These are phyloP conservation scores for Helicoverpa zea DNA, from an alignment of 1,140 invertebrate genomes.

Conservation along the genomic window DNA sequence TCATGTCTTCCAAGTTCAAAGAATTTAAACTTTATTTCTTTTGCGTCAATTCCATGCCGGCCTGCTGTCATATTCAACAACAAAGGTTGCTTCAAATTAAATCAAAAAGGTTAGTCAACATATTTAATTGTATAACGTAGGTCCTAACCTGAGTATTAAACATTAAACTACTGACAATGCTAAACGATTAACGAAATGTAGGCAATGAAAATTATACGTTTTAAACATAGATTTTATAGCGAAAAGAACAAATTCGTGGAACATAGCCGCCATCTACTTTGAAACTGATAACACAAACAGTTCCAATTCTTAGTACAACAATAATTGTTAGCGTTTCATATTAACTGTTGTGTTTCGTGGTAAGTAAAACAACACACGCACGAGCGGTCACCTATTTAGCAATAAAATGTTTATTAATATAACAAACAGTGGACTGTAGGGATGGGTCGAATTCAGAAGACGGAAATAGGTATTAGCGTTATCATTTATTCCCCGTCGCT, in stretches of 20 bases:
- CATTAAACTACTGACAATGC: too few relatives aligned
- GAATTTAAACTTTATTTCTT: background rate
- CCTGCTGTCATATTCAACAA: background rate
- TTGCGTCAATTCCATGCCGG: background rate
- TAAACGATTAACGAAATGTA: background rate
- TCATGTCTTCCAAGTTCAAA: slow-evolving; percentile 31
- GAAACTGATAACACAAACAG: slow-evolving; percentile 49
- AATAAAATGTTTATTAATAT: slow-evolving; percentile 31
- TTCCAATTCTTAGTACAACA: slow-evolving; percentile 43
- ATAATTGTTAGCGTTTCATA: slow-evolving; percentile 46
- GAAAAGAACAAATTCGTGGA: slow-evolving; percentile 37
- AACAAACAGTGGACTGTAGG: background rate
- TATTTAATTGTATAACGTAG: too few relatives aligned
- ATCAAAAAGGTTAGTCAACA: background rate
- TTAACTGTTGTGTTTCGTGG: slow-evolving; percentile 36
- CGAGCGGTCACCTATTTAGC: slow-evolving; percentile 22
- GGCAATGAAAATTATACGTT: background rate
- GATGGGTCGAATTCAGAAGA: background rate
- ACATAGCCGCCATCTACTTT: slow-evolving; percentile 21
- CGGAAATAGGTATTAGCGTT: background rate
- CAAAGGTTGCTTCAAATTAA: background rate
- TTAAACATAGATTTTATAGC: slow-evolving; percentile 3
- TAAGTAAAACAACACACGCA: slow-evolving; percentile 30
- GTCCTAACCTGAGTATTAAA: too few relatives aligned
- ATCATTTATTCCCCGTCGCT: background rate